Conservation (phyloP, 1,140 invertebrate genomes). For the Neelides sp. region DNA sequence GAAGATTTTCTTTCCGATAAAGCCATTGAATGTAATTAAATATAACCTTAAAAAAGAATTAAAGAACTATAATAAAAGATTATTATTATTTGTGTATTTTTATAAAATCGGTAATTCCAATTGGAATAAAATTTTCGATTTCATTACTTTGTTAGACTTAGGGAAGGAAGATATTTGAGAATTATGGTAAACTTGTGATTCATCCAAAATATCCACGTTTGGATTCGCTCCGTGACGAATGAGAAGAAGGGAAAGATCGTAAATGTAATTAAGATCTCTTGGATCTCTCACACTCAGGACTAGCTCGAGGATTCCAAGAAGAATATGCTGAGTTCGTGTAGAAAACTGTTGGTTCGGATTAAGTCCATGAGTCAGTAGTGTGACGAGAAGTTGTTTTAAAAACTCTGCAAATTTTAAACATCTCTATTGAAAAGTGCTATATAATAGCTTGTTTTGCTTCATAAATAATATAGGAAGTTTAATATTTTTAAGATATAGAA, state of each 20-base stretch:
- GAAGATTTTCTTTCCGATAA: slow-evolving; percentile 51
- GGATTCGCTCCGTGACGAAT: slow-evolving; percentile 48
- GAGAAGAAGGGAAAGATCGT: slow-evolving; percentile 45
- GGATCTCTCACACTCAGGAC: slow-evolving; percentile 49
- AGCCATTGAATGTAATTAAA: slow-evolving; percentile 57
- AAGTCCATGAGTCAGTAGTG: slow-evolving; percentile 53
- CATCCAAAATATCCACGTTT: slow-evolving; percentile 38
- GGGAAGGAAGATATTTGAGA: neutral
- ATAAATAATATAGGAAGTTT: slow-evolving; percentile 3
- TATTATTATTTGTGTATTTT: neutral
- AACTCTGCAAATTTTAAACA: slow-evolving; percentile 33
- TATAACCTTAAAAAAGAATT: slow-evolving; percentile 32
- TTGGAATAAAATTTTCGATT: neutral
- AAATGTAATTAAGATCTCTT: slow-evolving; percentile 51
- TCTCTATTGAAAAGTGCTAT: neutral
- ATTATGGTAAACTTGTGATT: neutral
- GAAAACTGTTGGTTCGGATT: slow-evolving; percentile 46
- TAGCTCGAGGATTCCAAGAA: slow-evolving; percentile 53
- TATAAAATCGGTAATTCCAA: neutral
- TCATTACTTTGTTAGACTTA: neutral
- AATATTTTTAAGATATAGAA: neutral
- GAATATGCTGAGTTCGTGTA: slow-evolving; percentile 49
- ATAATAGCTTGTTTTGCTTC: neutral
- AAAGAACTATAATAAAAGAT: slow-evolving; percentile 4
- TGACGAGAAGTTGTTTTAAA: slow-evolving; percentile 46